Base-by-base conservation (phyloP, 2,113 vertebrate species). In the Callionymus lyra region DNA sequence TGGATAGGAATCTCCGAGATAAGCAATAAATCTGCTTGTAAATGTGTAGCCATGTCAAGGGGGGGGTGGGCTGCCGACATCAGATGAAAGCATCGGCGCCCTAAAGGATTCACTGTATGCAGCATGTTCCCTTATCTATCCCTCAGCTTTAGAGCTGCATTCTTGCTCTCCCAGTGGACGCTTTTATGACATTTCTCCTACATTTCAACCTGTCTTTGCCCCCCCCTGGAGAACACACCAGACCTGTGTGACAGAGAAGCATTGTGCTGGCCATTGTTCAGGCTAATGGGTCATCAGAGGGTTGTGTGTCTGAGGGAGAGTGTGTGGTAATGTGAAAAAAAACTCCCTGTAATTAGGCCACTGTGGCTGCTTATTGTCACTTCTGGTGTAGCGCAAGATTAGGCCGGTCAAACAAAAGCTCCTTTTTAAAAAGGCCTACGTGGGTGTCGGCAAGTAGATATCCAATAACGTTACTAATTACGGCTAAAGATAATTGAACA, bases 261-360 rank as follows among this genome's bases (percentile, higher is more conserved):
- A 56, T 70, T 80, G 67, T 80, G 36, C 54, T 27, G 8, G 31
- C 43, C 35, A 61, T 77, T 80, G 69, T 74, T 38, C 12, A 6
- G 21, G 34, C 64, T 79, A 77, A 79, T 79, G 51, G 65, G 45
- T 77, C 73, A 77, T 67, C 56, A 53, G 67, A 67, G 59, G 49
- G 47, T 34, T 72, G 50, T 65, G 56, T 17, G 40, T 8, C 35
- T 1, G 31, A 6, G 52, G 32, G 42, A 17, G 54, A 18, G 53
- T 57, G 62, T 49, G 66, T 70, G 69, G 57, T 68, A 45, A 72
- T 69, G 73, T 64, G 51, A 73, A 73, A 70, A 46, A 70, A n/a
- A 72, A 75, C 50, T 63, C 59, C 47, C 56, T 50, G 76, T 74
- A 76, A 74, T 82, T 68, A 76, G 59, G 41, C 64, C 54, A n/a